Conservation (phyloP, 2,797 vertebrate species). For the Acrossocheilus wenchowensis region DNA sequence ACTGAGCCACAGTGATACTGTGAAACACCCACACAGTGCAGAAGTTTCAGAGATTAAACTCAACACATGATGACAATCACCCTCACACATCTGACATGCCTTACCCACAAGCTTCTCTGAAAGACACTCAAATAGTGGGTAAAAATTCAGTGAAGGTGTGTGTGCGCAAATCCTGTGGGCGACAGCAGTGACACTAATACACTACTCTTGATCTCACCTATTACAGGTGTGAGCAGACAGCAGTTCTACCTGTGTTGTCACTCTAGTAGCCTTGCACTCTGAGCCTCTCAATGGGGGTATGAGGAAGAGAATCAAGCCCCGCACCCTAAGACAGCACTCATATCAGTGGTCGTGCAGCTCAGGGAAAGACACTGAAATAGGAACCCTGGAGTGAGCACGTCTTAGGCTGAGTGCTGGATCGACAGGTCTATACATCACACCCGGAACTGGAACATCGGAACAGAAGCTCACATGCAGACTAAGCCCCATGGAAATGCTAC, state of each 20-base stretch:
- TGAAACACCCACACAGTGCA: slow-evolving; percentile 42
- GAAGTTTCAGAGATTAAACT: slow-evolving; percentile 49
- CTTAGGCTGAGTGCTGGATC: slow-evolving; percentile 34
- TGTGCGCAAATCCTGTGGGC: slow-evolving; percentile 40
- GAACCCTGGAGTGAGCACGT: slow-evolving; percentile 40
- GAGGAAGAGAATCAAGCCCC: slow-evolving; percentile 42
- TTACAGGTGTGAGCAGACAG: slow-evolving; percentile 60
- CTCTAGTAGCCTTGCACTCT: slow-evolving; percentile 43
- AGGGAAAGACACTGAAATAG: slow-evolving; percentile 32
- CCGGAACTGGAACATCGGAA: slow-evolving; percentile 46
- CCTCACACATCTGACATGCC: slow-evolving; percentile 50
- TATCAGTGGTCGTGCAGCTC: slow-evolving; percentile 35
- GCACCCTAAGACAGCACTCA: slow-evolving; percentile 36
- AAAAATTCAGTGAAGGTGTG: slow-evolving; percentile 44
- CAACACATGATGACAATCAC: slow-evolving; percentile 49
- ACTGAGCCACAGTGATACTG: slow-evolving; percentile 20
- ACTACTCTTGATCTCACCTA: slow-evolving; percentile 49
- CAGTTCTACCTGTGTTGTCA: slow-evolving; percentile 58
- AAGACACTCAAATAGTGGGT: slow-evolving; percentile 45
- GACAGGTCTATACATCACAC: slow-evolving; percentile 51
- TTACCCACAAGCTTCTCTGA: slow-evolving; percentile 52
- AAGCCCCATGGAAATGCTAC: slow-evolving; percentile 44
- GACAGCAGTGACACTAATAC: slow-evolving; percentile 59
- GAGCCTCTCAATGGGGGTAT: slow-evolving; percentile 30
- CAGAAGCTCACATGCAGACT: slow-evolving; percentile 36